Conservation (phyloP, 2,888 invertebrate species). For the Leptinotarsa juncta region DNA sequence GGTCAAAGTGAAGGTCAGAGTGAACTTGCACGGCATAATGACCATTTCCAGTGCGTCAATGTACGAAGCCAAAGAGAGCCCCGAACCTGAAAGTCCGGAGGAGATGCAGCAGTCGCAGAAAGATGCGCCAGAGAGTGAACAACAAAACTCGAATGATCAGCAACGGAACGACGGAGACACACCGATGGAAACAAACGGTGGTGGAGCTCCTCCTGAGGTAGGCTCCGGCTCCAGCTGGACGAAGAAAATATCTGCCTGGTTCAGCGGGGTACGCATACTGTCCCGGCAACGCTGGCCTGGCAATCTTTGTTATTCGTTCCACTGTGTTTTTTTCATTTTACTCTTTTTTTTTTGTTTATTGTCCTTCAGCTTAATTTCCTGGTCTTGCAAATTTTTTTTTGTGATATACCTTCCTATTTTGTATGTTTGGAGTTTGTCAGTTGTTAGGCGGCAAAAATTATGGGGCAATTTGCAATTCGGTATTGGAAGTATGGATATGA, state of each 20-base stretch:
- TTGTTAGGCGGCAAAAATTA: too few species aligned
- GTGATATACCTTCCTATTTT: too few species aligned
- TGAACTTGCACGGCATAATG: constrained; percentile 94
- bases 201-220: constrained; percentile 64
- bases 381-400: neutral
- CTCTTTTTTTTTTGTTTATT: constrained; percentile 26
- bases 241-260: constrained; percentile 67
- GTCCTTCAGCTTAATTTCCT: neutral
- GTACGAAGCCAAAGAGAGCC: constrained; percentile 77
- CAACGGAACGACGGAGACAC: constrained; percentile 66
- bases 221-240: constrained; percentile 66
- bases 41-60: constrained; percentile 87
- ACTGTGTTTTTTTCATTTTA: constrained; percentile 38
- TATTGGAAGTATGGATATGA: too few species aligned
- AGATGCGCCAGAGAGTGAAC: constrained; percentile 31
- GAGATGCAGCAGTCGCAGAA: constrained; percentile 49
- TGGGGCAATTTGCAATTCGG: too few species aligned
- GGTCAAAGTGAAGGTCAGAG: constrained; percentile 94
- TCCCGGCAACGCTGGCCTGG: constrained; percentile 59
- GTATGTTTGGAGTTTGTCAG: too few species aligned
- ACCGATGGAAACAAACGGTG: constrained; percentile 53
- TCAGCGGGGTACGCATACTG: constrained; percentile 67
- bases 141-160: constrained; percentile 50
- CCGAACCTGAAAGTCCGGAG: constrained; percentile 53
- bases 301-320: constrained; percentile 52